Percentiles rank a stretch among this genome's conserved stretches.
phyloP scores from a whole-genome alignment of 2,113 vertebrate genomes.

The Ia io region DNA sequence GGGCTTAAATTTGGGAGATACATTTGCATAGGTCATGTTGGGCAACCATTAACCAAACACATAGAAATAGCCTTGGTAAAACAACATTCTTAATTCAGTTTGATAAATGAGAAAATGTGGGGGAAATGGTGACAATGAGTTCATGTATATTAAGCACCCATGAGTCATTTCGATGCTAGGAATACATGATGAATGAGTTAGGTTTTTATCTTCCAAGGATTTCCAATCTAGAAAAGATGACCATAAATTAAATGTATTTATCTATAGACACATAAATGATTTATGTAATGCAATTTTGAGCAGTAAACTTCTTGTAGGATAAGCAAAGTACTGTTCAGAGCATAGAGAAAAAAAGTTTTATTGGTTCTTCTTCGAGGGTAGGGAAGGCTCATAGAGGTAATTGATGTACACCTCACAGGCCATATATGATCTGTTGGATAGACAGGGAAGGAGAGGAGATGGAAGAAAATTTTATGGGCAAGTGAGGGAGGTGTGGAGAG shows the following conservation, averaged over 20 bases:
- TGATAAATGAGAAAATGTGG: background rate
- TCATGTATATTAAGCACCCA: background rate
- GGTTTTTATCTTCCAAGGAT: background rate
- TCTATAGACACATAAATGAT: background rate
- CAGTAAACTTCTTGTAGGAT: slow-evolving; percentile 12
- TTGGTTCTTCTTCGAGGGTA: background rate
- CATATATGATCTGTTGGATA: background rate
- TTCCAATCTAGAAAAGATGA: background rate
- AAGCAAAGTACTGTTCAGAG: background rate
- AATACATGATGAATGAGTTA: background rate
- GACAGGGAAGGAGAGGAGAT: background rate
- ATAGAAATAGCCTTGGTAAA: background rate
- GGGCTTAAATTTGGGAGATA: slow-evolving; percentile 9
- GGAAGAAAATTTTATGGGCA: background rate
- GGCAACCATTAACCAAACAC: background rate
- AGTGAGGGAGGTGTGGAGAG: background rate
- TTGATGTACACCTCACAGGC: background rate
- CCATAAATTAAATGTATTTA: background rate
- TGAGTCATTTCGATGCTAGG: background rate
- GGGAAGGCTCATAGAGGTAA: background rate
- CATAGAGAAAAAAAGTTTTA: background rate
- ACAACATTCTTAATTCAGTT: background rate
- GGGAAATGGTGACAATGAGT: background rate
- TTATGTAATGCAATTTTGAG: background rate
- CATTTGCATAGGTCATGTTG: background rate